Evolutionary conservation across 2,888 invertebrate genomes (phyloP).

Genomic region (Myathropa florea): DNA sequence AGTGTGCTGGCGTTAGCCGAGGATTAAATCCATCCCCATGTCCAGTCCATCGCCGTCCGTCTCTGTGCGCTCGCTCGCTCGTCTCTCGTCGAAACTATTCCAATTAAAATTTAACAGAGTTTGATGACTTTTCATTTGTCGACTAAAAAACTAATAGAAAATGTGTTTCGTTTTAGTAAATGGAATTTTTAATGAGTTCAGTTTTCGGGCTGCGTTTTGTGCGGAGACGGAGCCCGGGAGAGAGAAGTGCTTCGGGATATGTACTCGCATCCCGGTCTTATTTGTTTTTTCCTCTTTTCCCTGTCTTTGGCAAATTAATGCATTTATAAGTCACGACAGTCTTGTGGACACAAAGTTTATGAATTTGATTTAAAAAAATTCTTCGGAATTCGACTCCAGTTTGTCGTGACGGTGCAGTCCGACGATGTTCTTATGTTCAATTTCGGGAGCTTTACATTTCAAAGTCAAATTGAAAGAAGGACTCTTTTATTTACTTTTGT

Average conservation of each 20-base stretch:
- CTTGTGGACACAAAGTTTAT: not conserved
- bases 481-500: too few relatives aligned
- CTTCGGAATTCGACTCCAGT: not conserved
- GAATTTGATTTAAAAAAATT: not conserved
- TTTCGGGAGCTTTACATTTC: too few relatives aligned
- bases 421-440: too few relatives aligned
- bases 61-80: not conserved
- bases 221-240: not conserved
- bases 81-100: constrained; percentile 14
- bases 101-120: constrained; percentile 23
- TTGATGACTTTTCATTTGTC: constrained; percentile 20
- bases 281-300: not conserved
- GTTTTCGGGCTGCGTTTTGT: not conserved
- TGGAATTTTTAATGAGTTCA: constrained; percentile 19
- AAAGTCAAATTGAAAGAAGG: too few relatives aligned
- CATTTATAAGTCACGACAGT: not conserved
- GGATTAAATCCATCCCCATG: not conserved
- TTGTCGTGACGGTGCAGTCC: not conserved
- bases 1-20: not conserved
- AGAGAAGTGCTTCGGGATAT: not conserved
- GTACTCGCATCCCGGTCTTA: not conserved
- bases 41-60: not conserved
- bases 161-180: constrained; percentile 14
- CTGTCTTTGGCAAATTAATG: not conserved
- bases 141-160: constrained; percentile 24